Percentiles rank a stretch among this genome's conserved stretches.
phyloP scores from a whole-genome alignment of 2,113 vertebrate species.

The Neolamprologus cancellatus region DNA sequence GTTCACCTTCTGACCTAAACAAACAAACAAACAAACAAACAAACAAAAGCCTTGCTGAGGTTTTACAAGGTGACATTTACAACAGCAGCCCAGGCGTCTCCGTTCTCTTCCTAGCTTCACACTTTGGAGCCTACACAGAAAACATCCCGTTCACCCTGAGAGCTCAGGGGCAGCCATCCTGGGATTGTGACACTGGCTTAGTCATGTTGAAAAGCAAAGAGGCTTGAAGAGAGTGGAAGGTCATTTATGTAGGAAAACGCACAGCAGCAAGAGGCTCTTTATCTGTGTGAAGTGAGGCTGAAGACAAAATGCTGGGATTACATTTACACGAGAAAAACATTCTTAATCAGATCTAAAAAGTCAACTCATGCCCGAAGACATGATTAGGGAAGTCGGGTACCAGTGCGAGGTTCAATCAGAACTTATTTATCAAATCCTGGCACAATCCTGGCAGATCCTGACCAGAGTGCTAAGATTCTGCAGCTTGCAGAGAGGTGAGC shows the following conservation, averaged over 20 bases:
- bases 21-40: not conserved
- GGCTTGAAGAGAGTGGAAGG: not conserved
- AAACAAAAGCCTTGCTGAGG: slow-evolving; percentile 32
- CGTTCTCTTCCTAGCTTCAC: slow-evolving; percentile 38
- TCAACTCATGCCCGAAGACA: not conserved
- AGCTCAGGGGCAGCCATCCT: not conserved
- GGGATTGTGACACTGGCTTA: slow-evolving; percentile 1
- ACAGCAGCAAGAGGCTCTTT: not conserved
- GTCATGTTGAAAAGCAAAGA: not conserved
- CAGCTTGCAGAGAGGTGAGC: slow-evolving; percentile 1
- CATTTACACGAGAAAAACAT: not conserved
- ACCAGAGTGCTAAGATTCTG: slow-evolving; percentile 28
- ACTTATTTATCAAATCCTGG: slow-evolving; percentile 25
- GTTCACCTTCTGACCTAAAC: slow-evolving; percentile 54
- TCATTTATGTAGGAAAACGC: not conserved
- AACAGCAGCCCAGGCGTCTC: slow-evolving; percentile 33
- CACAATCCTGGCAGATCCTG: slow-evolving; percentile 29
- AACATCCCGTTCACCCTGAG: not conserved
- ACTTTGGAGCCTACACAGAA: slow-evolving; percentile 29
- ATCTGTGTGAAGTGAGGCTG: not conserved
- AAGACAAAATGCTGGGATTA: not conserved
- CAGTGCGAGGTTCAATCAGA: not conserved
- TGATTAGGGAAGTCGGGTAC: not conserved
- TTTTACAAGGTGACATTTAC: slow-evolving; percentile 70
- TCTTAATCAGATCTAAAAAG: not conserved